A percentile compares a stretch with the other conserved stretches of the same genome.
Conservation (phyloP, 2,113 vertebrate species). For the Cheilinus undulatus region DNA sequence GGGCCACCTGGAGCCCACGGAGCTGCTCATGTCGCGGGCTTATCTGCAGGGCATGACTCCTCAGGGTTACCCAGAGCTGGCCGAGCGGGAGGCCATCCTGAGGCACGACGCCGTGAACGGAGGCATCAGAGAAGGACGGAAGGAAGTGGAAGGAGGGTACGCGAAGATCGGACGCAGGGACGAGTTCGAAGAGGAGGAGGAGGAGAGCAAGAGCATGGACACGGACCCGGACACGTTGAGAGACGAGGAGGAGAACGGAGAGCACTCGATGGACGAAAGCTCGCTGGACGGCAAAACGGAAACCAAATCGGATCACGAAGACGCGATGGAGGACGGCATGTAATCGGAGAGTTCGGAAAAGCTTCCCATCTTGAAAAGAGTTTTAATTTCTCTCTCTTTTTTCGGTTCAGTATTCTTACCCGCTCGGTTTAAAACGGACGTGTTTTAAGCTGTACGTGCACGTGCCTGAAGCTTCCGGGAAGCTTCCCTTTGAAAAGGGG, state of each 20-base stretch:
- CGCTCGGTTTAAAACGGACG: constrained; percentile 91
- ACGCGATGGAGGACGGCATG: constrained; percentile 97
- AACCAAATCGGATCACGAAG: constrained; percentile 99
- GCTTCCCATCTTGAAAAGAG: constrained; percentile 84
- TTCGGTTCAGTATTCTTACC: constrained; percentile 88
- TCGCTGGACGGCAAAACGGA: constrained; percentile 99
- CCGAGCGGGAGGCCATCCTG: constrained; percentile 92
- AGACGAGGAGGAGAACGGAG: constrained; percentile 97
- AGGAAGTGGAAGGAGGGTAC: constrained; percentile 92
- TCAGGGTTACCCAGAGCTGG: constrained; percentile 95
- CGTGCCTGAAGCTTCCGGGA: constrained; percentile 99
- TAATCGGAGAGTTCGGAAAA: constrained; percentile 90
- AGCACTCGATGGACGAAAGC: constrained; percentile 99
- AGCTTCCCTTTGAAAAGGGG: constrained; percentile 88
- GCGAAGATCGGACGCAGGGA: constrained; percentile 93
- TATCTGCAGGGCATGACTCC: constrained; percentile 97
- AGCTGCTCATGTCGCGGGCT: constrained; percentile 97
- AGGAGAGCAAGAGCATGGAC: constrained; percentile 99
- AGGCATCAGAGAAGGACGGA: constrained; percentile 91
- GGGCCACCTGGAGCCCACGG: constrained; percentile 95
- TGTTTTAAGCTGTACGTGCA: constrained; percentile 95
- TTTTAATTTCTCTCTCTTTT: constrained; percentile 53
- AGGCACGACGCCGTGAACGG: constrained; percentile 90
- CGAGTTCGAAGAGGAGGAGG: constrained; percentile 98
- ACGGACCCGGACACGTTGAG: constrained; percentile 98